Conservation (phyloP, 1,140 invertebrate species). For the Drosophila sulfurigaster region DNA sequence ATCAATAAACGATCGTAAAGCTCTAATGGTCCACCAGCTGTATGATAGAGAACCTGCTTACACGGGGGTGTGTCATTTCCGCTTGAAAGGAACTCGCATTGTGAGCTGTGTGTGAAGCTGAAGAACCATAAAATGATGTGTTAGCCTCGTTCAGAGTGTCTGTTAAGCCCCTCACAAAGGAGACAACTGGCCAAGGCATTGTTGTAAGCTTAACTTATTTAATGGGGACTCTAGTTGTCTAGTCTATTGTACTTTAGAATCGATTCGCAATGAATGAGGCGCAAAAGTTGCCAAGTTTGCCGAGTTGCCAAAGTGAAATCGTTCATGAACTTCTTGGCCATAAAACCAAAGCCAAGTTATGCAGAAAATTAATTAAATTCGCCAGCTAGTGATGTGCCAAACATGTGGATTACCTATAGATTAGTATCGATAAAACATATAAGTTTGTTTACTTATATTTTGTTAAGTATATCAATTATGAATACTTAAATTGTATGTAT, state of each 20-base stretch:
- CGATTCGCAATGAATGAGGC: constrained; percentile 31
- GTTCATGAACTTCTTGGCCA: constrained; percentile 31
- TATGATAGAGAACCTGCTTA: constrained; percentile 39
- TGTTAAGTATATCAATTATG: too few relatives aligned
- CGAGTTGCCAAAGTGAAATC: constrained; percentile 39
- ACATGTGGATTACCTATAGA: too few relatives aligned
- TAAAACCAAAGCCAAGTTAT: constrained; percentile 21
- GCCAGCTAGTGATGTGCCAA: neutral
- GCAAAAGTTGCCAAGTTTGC: neutral
- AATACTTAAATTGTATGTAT: too few relatives aligned
- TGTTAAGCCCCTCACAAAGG: constrained; percentile 54
- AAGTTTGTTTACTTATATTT: too few relatives aligned
- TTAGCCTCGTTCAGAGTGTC: constrained; percentile 32
- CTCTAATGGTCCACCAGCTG: constrained; percentile 31
- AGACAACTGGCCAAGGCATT: constrained; percentile 23
- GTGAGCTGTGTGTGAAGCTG: constrained; percentile 33
- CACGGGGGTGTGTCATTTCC: constrained; percentile 64
- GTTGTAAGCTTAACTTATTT: constrained; percentile 59
- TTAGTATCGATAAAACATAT: too few relatives aligned
- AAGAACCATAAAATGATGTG: constrained; percentile 54
- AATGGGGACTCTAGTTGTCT: constrained; percentile 32
- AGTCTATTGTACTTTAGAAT: constrained; percentile 15
- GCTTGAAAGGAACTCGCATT: constrained; percentile 58
- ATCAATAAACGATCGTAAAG: constrained; percentile 72
- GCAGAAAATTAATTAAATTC: constrained; percentile 27